Base-by-base conservation (phyloP, 2,888 invertebrate species). In the Pseudeuparius sepicola region DNA sequence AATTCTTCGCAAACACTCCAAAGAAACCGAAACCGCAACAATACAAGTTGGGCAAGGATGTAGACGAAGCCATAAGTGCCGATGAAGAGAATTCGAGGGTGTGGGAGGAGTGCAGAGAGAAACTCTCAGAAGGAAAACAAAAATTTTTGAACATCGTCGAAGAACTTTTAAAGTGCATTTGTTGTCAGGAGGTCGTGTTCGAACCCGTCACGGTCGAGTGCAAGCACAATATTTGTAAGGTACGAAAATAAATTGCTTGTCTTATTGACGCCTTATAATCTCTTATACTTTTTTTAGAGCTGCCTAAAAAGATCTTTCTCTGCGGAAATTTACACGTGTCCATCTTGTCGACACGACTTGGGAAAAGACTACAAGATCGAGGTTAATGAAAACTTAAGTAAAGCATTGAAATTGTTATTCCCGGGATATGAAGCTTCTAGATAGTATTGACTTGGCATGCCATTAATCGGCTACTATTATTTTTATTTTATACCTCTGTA, bases 401-500 rank as follows among this genome's bases (percentile, higher is more conserved):
- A 61, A 2, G 70, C 72, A 1, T 63, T 86, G 2, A 60, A 67
- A 24, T 51, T 56, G 3, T 59, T 86, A 16, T 73, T 82, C 55
- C 73, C 83, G 0, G 84, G 84, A 1, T 85, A 81, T 51, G 74
- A 56, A n/a, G n/a, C n/a, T n/a, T n/a, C n/a, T n/a, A n/a, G n/a
- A n/a, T n/a, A n/a, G n/a, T n/a, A n/a, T n/a, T n/a, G n/a, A n/a
- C n/a, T n/a, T n/a, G n/a, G n/a, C n/a, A n/a, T n/a, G n/a, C n/a
- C n/a, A n/a, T n/a, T n/a, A n/a, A n/a, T n/a, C n/a, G n/a, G n/a
- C n/a, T n/a, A n/a, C n/a, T n/a, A n/a, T n/a, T n/a, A n/a, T n/a
- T n/a, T n/a, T n/a, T n/a, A n/a, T n/a, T n/a, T n/a, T n/a, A n/a
- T n/a, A n/a, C n/a, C n/a, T n/a, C n/a, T n/a, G n/a, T n/a, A n/a